A percentile compares a stretch with the other conserved stretches of the same genome.
phyloP scores from a whole-genome alignment of 2,888 invertebrate species.

The Orthosia cruda region DNA sequence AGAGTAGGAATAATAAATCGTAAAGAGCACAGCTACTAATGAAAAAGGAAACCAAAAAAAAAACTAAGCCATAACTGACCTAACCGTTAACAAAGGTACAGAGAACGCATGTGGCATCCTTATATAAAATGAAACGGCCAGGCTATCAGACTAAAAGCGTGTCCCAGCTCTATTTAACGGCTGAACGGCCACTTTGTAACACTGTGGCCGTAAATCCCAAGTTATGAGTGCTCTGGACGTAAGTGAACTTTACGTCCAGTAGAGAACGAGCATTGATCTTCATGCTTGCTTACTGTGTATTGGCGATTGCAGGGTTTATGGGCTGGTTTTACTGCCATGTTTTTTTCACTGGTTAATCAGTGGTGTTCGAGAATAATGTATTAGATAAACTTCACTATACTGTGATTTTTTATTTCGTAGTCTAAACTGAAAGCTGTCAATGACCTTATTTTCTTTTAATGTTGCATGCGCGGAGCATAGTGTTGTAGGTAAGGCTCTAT shows the following conservation, averaged over 20 bases:
- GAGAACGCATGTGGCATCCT: neutral
- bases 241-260: slow-evolving; percentile 35
- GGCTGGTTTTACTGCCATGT: neutral
- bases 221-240: slow-evolving; percentile 38
- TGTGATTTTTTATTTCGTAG: too few species aligned
- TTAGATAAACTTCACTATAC: too few species aligned
- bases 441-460: too few species aligned
- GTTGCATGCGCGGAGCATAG: too few species aligned
- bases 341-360: slow-evolving; percentile 5
- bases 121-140: neutral
- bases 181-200: slow-evolving; percentile 41
- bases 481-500: too few species aligned
- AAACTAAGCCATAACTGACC: too few species aligned
- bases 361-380: neutral
- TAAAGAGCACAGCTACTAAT: neutral
- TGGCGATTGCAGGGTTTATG: slow-evolving; percentile 10
- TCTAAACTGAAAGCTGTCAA: too few species aligned
- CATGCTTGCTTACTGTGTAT: slow-evolving; percentile 9
- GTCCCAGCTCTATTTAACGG: slow-evolving; percentile 51
- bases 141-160: slow-evolving; percentile 44
- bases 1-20: too few species aligned
- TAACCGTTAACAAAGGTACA: neutral
- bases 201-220: slow-evolving; percentile 26
- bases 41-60: too few species aligned
- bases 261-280: slow-evolving; percentile 22